Evolutionary conservation across 2,113 vertebrate species (phyloP), one percentile per base, ranked within the genome.

Genomic region (Uria aalge): DNA sequence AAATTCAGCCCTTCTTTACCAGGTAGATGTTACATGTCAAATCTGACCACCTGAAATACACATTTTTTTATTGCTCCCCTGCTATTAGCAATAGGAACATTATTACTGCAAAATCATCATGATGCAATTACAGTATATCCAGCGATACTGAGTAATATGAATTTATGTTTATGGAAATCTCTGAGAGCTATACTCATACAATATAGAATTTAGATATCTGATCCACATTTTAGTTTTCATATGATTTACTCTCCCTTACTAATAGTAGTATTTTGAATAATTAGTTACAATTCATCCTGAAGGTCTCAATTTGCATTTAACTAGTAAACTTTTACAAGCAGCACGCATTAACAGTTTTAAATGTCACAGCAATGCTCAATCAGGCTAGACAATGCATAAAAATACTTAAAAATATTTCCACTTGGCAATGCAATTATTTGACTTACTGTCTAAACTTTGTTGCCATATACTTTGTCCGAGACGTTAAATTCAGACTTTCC

Each of bases 211-310:
- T 47, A 71, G 60, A 87, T 50, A 85, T 87, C 74, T 9, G n/a
- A 89, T 73, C 52, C 62, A 71, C 92, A 66, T 59, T 92, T 76
- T 85, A 81, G 13, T 74, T 87, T 85, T 96, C 68, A 32, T 83
- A 48, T 68, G 43, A 41, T 91, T 95, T 92, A 38, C 69, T 75
- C 79, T 96, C 53, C 14, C 59, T 56, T 88, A 74, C 66, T 95
- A 72, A 85, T 73, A 88, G 71, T 84, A 94, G 94, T 90, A 85
- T 90, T 96, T 96, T 78, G 81, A 92, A 80, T 92, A 94, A 96
- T 96, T 95, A 88, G 47, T 72, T 89, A 81, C 30, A 77, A 91
- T n/a, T 92, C 68, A 97, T 57, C 56, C 85, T 52, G 86, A 94
- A 97, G 84, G 72, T 81, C 91, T 97, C 64, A 77, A 81, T 91